A percentile compares a stretch with the other conserved stretches of the same genome.
phyloP scores from a whole-genome alignment of 2,888 invertebrate genomes.

The Callimorpha dominula region DNA sequence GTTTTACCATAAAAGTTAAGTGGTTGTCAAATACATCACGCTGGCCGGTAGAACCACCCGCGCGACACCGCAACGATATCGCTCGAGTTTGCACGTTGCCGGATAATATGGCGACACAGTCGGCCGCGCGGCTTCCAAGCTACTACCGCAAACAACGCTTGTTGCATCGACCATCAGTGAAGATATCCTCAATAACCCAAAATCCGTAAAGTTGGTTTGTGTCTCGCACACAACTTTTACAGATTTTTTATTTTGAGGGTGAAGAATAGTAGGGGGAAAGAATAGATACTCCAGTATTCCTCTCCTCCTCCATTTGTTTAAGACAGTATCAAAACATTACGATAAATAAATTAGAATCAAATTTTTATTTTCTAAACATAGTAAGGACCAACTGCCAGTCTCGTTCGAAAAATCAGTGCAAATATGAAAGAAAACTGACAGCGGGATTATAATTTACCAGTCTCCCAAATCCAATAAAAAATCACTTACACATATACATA shows the following conservation, averaged over 20 bases:
- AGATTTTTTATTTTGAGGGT: neutral
- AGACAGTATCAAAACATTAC: neutral
- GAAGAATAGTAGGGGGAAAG: neutral
- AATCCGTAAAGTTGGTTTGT: neutral
- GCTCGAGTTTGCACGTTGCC: conserved; percentile 28
- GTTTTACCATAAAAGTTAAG: neutral
- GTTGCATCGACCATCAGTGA: conserved; percentile 5
- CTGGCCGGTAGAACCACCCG: neutral
- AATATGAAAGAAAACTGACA: too few relatives aligned
- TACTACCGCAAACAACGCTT: conserved; percentile 25
- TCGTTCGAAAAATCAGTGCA: too few relatives aligned
- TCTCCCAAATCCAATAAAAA: too few relatives aligned
- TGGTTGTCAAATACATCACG: conserved; percentile 16
- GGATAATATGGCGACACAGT: neutral
- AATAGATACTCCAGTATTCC: neutral
- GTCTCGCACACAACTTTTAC: neutral
- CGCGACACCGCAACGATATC: neutral
- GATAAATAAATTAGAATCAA: neutral
- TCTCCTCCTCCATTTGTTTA: too few relatives aligned
- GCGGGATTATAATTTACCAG: too few relatives aligned
- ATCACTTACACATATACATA: too few relatives aligned
- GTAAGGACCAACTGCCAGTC: too few relatives aligned
- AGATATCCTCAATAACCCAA: neutral
- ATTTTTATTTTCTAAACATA: neutral
- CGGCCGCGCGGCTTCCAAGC: conserved; percentile 23